A percentile compares a stretch with the other conserved stretches of the same genome.
Evolutionary conservation across 2,113 vertebrate genomes (phyloP).

Genomic region (Notothenia rossii): DNA sequence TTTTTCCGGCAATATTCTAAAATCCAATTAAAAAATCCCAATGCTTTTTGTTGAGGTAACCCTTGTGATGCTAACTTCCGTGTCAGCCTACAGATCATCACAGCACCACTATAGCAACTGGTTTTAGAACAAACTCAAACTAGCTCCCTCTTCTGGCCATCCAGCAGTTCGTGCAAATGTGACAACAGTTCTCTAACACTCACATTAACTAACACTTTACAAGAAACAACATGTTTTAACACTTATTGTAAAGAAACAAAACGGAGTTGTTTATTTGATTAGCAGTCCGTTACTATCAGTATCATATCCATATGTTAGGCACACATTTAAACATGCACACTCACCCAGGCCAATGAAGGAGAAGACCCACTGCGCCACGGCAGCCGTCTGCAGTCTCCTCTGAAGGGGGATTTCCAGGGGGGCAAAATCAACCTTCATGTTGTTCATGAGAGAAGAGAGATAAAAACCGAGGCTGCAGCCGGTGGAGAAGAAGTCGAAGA

Average conservation of each 20-base stretch:
- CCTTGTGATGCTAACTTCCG: no score
- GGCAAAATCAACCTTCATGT: constrained; percentile 88
- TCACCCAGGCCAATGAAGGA: constrained; percentile 88
- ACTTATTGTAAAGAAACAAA: neutral
- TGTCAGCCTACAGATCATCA: no score
- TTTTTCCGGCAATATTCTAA: no score
- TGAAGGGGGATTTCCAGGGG: constrained; percentile 77
- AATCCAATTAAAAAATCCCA: no score
- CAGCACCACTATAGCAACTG: neutral
- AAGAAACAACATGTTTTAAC: neutral
- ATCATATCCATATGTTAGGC: neutral
- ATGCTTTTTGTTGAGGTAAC: no score
- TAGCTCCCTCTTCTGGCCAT: constrained; percentile 24
- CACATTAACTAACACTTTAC: neutral
- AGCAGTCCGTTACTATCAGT: neutral
- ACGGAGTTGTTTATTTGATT: neutral
- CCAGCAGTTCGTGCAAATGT: neutral
- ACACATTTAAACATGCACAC: constrained; percentile 38
- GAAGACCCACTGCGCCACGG: constrained; percentile 86
- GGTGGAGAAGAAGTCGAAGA: neutral
- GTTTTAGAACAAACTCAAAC: neutral
- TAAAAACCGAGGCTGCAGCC: constrained; percentile 11
- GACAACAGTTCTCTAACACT: neutral
- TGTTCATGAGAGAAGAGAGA: constrained; percentile 25
- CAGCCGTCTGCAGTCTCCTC: constrained; percentile 86